phyloP scores from a whole-genome alignment of 2,797 vertebrate species.

The Mallotus villosus region DNA sequence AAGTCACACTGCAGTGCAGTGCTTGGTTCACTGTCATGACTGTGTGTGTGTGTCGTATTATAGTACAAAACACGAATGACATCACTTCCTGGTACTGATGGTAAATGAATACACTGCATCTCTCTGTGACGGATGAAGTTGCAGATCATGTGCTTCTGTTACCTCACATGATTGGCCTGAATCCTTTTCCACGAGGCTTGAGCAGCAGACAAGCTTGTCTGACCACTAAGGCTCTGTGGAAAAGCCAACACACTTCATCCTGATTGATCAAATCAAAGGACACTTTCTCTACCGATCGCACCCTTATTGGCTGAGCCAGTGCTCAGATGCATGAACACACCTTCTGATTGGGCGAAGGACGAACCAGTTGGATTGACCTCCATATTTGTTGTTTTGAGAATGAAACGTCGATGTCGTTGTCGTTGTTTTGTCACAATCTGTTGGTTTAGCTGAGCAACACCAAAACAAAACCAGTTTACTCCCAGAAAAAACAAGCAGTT shows the following conservation, averaged over 20 bases:
- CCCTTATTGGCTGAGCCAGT: not conserved
- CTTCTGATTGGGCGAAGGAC: constrained; percentile 17
- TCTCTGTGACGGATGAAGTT: not conserved
- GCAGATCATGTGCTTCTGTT: not conserved
- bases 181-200: not conserved
- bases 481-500: too few species aligned
- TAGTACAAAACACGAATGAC: not conserved
- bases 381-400: constrained; percentile 67
- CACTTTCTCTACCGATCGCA: not conserved
- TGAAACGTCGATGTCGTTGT: constrained; percentile 53
- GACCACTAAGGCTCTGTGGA: not conserved
- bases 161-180: too few species aligned
- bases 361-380: constrained; percentile 73
- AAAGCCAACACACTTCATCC: not conserved
- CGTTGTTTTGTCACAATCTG: constrained; percentile 38
- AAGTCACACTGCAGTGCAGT: constrained; percentile 31
- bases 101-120: not conserved
- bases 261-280: not conserved
- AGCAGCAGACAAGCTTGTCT: not conserved
- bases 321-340: constrained; percentile 22
- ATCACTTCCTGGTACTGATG: not conserved
- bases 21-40: constrained; percentile 33
- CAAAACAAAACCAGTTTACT: constrained; percentile 51
- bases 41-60: not conserved
- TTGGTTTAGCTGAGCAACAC: constrained; percentile 59